Evolutionary conservation across 1,140 invertebrate species (phyloP), one percentile per base, ranked within the genome.

Genomic region (Arctopsyche grandis): DNA sequence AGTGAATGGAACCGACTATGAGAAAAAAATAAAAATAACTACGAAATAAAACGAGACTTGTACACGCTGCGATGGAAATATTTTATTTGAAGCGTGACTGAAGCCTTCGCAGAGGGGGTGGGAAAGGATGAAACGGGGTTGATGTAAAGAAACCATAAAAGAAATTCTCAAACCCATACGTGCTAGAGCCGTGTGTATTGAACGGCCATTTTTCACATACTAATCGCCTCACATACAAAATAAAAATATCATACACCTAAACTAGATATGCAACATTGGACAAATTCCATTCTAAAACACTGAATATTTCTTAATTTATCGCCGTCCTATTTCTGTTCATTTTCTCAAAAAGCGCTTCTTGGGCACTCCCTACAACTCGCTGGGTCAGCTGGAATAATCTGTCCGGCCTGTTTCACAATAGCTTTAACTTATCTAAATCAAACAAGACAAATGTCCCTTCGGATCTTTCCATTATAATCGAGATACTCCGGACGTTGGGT

Each of bases 11-110:
- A 52, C 10, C 48, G 12, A 52, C 5, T 7, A 63, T 16, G 58
- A 5, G 22, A 60, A 60, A 52, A 66, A 66, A 66, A 66, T 26
- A 66, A 52, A 16, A 16, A 52, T 12, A 52, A 52, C 63, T 29
- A 66, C 21, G 63, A 66, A 66, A 66, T 66, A 66, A 66, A 66
- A 66, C 56, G 56, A 60, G 56, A 19, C 56, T 21, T 9, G 56
- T 21, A 19, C 63, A 22, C 63, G 63, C 24, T 66, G 21, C 63
- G 63, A 66, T 66, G 24, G 63, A 66, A 66, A 66, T 66, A 66
- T 66, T 66, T 66, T 66, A 66, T 66, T 66, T 29, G 63, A 66
- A 66, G 63, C 63, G 63, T 66, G 63, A 66, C 63, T 66, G 63
- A 66, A 66, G 24, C 56, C 56, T 66, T 26, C 24, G 24, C 22